These are phyloP conservation scores for Tiphia femorata DNA, from an alignment of 2,888 invertebrate species.

Conservation along the genomic window DNA sequence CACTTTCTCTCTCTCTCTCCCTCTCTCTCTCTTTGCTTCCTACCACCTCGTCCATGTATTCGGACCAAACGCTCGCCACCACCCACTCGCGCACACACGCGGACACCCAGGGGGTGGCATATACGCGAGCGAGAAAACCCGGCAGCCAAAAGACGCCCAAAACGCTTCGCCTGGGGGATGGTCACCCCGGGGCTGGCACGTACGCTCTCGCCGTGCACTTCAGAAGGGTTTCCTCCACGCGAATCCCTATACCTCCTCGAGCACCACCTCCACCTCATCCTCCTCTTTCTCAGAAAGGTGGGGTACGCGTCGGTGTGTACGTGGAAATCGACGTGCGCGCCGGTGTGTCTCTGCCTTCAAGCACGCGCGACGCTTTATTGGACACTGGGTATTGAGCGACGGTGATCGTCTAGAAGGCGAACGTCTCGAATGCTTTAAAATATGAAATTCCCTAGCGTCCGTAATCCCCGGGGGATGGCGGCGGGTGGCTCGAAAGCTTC, in stretches of 20 bases:
- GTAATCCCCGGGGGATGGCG: neutral
- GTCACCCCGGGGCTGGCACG: slow-evolving; percentile 44
- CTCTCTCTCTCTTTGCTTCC: slow-evolving; percentile 13
- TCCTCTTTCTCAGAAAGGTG: neutral
- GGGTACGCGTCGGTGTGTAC: slow-evolving; percentile 7
- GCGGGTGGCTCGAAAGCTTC: too few relatives aligned
- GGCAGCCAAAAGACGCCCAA: slow-evolving; percentile 62
- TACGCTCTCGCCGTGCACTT: slow-evolving; percentile 30
- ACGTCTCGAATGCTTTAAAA: slow-evolving; percentile 22
- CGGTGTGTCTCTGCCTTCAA: too few relatives aligned
- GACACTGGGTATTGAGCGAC: slow-evolving; percentile 56
- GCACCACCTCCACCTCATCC: slow-evolving; percentile 10
- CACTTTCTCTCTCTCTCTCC: too few relatives aligned
- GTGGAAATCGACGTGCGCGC: neutral
- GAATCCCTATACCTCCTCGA: too few relatives aligned
- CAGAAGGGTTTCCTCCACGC: too few relatives aligned
- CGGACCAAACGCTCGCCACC: too few relatives aligned
- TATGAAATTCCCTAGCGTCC: slow-evolving; percentile 34
- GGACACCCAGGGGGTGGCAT: slow-evolving; percentile 5
- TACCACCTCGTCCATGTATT: slow-evolving; percentile 29
- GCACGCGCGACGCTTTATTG: slow-evolving; percentile 48
- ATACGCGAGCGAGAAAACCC: slow-evolving; percentile 32
- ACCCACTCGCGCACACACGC: slow-evolving; percentile 9
- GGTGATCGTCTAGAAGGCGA: slow-evolving; percentile 55
- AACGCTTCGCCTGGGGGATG: slow-evolving; percentile 54